These are phyloP conservation scores for Perizoma flavofasciatum DNA, from an alignment of 2,888 invertebrate genomes.

Conservation along the genomic window DNA sequence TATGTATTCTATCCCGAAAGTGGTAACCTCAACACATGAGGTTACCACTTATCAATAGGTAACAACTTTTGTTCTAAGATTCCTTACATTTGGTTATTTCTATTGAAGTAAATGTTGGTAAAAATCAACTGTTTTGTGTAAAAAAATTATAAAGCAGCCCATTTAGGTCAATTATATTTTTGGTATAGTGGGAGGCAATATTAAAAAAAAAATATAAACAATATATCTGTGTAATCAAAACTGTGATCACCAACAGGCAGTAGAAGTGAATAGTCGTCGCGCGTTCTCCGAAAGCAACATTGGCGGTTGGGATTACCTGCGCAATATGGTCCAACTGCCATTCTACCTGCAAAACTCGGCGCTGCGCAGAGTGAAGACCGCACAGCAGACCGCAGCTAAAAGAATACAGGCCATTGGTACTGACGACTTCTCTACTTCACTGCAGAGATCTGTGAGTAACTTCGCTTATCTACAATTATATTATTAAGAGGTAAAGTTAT, in stretches of 20 bases:
- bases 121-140: too few relatives aligned
- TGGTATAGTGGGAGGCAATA: too few relatives aligned
- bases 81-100: too few relatives aligned
- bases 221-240: neutral
- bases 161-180: too few relatives aligned
- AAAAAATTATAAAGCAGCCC: too few relatives aligned
- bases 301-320: slow-evolving; percentile 96
- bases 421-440: slow-evolving; percentile 81
- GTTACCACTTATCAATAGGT: too few relatives aligned
- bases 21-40: too few relatives aligned
- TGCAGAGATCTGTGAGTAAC: slow-evolving; percentile 76
- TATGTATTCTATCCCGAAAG: too few relatives aligned
- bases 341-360: slow-evolving; percentile 99
- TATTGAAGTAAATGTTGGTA: too few relatives aligned
- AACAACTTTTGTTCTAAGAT: too few relatives aligned
- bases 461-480: neutral
- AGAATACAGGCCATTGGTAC: slow-evolving; percentile 76
- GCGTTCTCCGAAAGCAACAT: slow-evolving; percentile 96
- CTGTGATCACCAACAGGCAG: slow-evolving; percentile 84
- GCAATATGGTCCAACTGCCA: slow-evolving; percentile 98
- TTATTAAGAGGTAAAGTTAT: too few relatives aligned
- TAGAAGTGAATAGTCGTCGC: slow-evolving; percentile 94
- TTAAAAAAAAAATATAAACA: too few relatives aligned
- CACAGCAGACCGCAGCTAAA: slow-evolving; percentile 89
- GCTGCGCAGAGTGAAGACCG: slow-evolving; percentile 93